Base-by-base conservation (phyloP, 2,888 invertebrate genomes). In the Limnephilus marmoratus region DNA sequence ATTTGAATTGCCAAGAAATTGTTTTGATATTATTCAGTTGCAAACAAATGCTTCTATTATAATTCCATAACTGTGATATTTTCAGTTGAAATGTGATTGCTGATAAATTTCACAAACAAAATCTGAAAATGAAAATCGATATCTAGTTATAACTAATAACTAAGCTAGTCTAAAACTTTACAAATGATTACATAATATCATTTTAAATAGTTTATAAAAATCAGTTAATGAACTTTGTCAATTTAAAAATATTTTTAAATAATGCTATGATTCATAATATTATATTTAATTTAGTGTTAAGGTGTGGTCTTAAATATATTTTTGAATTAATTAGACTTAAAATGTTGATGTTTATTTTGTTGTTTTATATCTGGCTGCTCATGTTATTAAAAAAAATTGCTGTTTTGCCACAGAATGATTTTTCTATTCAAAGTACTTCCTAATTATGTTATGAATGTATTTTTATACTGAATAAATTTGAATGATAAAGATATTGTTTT, bases 401-500 rank as follows among this genome's bases (percentile, higher is more conserved):
- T 68, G 9, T 68, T n/a, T 24, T n/a, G 7, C 24, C 9, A n/a
- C n/a, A n/a, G 68, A 68, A n/a, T 24, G 34, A 85, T 85, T 18
- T 24, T 85, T 85, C 41, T 85, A 85, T 85, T 85, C 18, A 85
- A 83, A 34, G 18, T 83, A 41, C 82, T 31, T 31, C 4, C 41
- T 85, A 41, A 68, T 87, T 68, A 9, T 80, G 34, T 87, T 68
- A 9, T 80, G 41, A 89, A 34, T 81, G 87, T 87, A 89, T 89
- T 89, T 89, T 89, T 89, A 37, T 89, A 89, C 88, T 37, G 37
- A 89, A 89, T 89, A 89, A 89, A 89, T 24, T 80, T 89, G 68
- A 68, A 24, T 89, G n/a, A 86, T 11, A 45, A n/a, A 86, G 3
- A 45, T 86, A 13, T 45, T 45, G 24, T n/a, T 13, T 85, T 85